Percentiles rank a stretch among this genome's conserved stretches.
These are phyloP conservation scores for Rallus limicola DNA, from an alignment of 2,113 vertebrate genomes.

Conservation along the genomic window DNA sequence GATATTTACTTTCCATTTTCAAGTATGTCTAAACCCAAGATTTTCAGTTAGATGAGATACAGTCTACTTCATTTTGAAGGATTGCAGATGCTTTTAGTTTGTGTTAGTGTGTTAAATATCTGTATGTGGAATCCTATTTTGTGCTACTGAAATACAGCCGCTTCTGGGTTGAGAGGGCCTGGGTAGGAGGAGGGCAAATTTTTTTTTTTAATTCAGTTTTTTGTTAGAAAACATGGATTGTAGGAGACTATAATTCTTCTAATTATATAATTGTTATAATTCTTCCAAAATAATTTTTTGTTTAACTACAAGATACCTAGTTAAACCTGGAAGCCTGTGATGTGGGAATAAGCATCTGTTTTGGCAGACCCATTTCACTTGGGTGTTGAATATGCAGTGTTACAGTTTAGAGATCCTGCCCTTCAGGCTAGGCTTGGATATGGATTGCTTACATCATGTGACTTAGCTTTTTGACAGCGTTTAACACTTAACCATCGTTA, in stretches of 20 bases:
- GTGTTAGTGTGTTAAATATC: background rate
- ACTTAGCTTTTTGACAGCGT: background rate
- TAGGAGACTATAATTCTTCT: background rate
- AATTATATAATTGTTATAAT: background rate
- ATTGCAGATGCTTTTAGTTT: background rate
- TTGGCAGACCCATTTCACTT: background rate
- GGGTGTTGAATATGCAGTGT: background rate
- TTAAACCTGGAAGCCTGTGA: background rate
- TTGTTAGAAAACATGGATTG: background rate
- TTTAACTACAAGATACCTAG: background rate
- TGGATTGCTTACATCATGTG: background rate
- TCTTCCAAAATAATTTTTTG: background rate
- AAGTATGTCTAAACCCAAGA: background rate
- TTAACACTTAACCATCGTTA: background rate
- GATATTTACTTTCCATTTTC: background rate
- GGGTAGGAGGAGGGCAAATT: background rate
- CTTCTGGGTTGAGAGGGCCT: background rate
- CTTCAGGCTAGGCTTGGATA: background rate
- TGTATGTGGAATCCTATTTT: background rate
- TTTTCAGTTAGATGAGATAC: background rate
- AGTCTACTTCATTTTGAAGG: background rate
- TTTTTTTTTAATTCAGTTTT: background rate
- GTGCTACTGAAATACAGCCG: background rate
- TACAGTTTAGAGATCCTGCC: background rate
- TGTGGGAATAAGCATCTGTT: background rate